Evolutionary conservation across 2,888 invertebrate species (phyloP).

Genomic region (Trichopoda pennipes): DNA sequence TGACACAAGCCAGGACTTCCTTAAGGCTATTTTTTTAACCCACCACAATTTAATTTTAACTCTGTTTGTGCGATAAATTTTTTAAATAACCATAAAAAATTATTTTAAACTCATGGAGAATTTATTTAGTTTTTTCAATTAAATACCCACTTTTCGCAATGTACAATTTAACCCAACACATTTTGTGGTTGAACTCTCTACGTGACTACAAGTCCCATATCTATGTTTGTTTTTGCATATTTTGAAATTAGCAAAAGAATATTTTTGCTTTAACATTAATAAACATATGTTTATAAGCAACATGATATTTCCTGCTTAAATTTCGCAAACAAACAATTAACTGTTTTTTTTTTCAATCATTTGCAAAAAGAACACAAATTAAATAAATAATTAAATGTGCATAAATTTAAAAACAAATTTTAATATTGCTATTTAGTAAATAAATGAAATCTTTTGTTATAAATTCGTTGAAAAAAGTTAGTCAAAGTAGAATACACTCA

Average conservation of each 20-base stretch:
- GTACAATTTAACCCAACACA: no score
- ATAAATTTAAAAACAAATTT: slow-evolving; percentile 5
- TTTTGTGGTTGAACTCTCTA: no score
- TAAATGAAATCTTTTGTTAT: slow-evolving; percentile 13
- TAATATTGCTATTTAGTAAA: not conserved
- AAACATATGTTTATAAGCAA: slow-evolving; percentile 1
- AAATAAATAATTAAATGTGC: slow-evolving; percentile 29
- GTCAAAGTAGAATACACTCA: not conserved
- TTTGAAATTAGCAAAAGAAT: not conserved
- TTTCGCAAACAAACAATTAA: slow-evolving; percentile 10
- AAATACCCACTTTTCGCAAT: no score
- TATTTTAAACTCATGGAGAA: no score
- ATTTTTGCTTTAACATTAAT: not conserved
- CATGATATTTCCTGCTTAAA: not conserved
- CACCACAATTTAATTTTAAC: no score
- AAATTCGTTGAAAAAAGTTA: not conserved
- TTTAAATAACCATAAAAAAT: no score
- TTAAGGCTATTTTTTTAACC: no score
- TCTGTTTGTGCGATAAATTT: no score
- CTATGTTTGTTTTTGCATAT: not conserved
- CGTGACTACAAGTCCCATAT: not conserved
- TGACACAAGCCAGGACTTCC: no score
- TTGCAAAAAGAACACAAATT: not conserved
- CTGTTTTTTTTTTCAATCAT: not conserved
- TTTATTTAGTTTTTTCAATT: no score